Conservation (phyloP, 1,140 invertebrate species). For the Drosophila prosaltans region DNA sequence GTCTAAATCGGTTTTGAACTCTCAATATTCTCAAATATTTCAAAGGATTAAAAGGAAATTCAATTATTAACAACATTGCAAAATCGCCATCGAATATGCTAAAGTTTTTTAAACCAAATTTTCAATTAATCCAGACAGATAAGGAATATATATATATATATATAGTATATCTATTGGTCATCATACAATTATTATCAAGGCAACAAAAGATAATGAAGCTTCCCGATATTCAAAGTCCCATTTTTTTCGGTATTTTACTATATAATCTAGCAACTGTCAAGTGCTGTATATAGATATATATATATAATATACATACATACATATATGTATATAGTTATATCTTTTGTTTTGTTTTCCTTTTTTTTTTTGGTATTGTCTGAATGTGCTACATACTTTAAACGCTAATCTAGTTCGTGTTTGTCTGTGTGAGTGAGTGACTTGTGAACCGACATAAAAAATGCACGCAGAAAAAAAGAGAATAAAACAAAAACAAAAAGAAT, state of each 20-base stretch:
- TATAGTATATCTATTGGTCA: background rate
- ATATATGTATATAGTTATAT: slow-evolving; percentile 19
- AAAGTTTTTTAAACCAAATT: no score
- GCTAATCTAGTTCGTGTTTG: slow-evolving; percentile 62
- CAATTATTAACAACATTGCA: no score
- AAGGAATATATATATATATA: background rate
- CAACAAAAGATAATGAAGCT: background rate
- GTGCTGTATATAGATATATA: slow-evolving; percentile 34
- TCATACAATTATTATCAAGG: background rate
- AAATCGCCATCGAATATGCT: no score
- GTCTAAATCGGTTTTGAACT: no score
- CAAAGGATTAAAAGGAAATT: no score
- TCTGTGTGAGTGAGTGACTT: slow-evolving; percentile 25
- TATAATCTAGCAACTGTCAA: slow-evolving; percentile 46
- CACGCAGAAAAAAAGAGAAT: slow-evolving; percentile 15
- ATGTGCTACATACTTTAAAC: slow-evolving; percentile 76
- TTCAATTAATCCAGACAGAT: background rate
- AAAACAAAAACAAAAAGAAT: slow-evolving; percentile 6
- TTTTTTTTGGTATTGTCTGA: slow-evolving; percentile 69
- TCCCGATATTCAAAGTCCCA: background rate
- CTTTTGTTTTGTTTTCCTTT: slow-evolving; percentile 26
- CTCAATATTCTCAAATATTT: no score
- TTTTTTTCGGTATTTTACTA: slow-evolving; percentile 4
- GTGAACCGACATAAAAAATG: slow-evolving; percentile 35
- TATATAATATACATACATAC: slow-evolving; percentile 27